Percentiles rank a stretch among this genome's conserved stretches.
phyloP scores from a whole-genome alignment of 2,888 invertebrate species.

The Norana najaformis region DNA sequence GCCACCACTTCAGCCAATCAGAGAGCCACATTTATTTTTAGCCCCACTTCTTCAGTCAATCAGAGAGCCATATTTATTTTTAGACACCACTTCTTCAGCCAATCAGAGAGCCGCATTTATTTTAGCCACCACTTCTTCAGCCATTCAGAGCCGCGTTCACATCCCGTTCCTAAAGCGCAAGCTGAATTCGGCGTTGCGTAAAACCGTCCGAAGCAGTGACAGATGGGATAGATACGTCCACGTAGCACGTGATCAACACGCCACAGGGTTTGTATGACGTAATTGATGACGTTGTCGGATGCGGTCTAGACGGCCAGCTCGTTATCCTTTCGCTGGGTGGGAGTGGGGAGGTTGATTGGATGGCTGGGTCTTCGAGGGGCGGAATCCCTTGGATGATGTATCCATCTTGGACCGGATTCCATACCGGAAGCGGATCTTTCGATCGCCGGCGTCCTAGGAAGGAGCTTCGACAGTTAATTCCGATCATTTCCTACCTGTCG shows the following conservation, averaged over 20 bases:
- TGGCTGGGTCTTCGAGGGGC: background rate
- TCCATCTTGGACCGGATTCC: constrained; percentile 6
- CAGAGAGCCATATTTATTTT: too few relatives aligned
- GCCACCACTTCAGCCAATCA: background rate
- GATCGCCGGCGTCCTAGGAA: background rate
- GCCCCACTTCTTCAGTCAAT: background rate
- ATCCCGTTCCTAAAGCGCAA: background rate
- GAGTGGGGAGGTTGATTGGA: too few relatives aligned
- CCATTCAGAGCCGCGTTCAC: background rate
- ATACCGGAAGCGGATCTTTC: background rate
- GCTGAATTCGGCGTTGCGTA: background rate
- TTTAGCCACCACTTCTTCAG: too few relatives aligned
- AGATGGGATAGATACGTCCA: background rate
- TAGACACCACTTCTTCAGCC: too few relatives aligned
- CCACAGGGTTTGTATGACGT: background rate
- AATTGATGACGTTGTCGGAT: constrained; percentile 13
- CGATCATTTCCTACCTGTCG: constrained; percentile 1
- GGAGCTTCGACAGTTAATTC: background rate
- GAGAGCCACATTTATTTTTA: too few relatives aligned
- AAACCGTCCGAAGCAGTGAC: background rate
- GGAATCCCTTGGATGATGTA: background rate
- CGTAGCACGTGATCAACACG: background rate
- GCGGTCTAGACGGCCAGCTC: too few relatives aligned
- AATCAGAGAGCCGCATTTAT: background rate
- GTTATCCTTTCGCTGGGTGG: background rate